Conservation (phyloP, 2,888 invertebrate genomes). For the Drosophila recens region DNA sequence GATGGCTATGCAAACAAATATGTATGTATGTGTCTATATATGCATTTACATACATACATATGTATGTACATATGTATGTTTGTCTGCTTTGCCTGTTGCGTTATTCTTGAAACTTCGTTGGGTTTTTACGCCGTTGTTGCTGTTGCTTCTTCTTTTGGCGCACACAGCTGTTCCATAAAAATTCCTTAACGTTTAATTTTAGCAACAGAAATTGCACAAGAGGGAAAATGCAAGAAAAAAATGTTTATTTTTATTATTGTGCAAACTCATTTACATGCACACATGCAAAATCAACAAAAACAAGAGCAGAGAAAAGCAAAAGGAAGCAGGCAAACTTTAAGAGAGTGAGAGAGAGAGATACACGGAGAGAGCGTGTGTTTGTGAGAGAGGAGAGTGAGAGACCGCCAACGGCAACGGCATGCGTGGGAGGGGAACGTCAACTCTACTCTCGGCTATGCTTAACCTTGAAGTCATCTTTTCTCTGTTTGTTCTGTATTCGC, state of each 20-base stretch:
- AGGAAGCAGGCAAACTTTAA: conserved; percentile 61
- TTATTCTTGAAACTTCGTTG: conserved; percentile 65
- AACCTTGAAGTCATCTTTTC: conserved; percentile 62
- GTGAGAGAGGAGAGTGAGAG: conserved; percentile 6
- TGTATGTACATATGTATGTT: conserved; percentile 14
- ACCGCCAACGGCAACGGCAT: conserved; percentile 8
- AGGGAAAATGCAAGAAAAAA: conserved; percentile 66
- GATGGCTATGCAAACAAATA: conserved; percentile 45
- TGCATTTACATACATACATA: background rate
- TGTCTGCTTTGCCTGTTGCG: conserved; percentile 51
- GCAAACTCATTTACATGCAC: conserved; percentile 64
- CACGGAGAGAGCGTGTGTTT: background rate
- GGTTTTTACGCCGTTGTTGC: conserved; percentile 54
- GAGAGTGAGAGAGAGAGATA: conserved; percentile 8
- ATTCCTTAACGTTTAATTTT: conserved; percentile 68
- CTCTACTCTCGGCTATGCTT: conserved; percentile 63
- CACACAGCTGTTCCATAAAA: conserved; percentile 77
- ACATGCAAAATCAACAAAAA: conserved; percentile 38
- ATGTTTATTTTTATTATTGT: conserved; percentile 64
- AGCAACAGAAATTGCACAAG: conserved; percentile 62
- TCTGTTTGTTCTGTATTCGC: conserved; percentile 56
- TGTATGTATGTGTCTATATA: background rate
- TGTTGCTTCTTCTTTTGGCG: conserved; percentile 45
- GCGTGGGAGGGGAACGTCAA: conserved; percentile 51
- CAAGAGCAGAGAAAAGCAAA: conserved; percentile 37